Base-by-base conservation (phyloP, 53 echinoderm and acorn worm genomes). In the Paracentrotus lividus region DNA sequence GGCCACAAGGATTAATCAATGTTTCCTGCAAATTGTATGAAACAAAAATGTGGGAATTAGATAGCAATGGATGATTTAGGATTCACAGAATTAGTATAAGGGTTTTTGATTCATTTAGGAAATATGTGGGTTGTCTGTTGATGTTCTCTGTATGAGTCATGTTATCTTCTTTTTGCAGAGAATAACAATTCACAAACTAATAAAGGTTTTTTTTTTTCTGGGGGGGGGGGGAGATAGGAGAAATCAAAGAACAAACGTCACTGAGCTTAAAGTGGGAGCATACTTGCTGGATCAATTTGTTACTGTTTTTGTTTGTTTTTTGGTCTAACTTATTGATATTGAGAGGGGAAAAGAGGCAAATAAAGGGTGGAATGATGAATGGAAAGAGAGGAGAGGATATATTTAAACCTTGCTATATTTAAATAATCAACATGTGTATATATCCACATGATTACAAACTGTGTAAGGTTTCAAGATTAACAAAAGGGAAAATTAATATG, bases 81-180 rank as follows among this genome's bases (percentile, higher is more conserved):
- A 24, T 93, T 90, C 66, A 14, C 23, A 24, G 65, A 90, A 85
- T n/a, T n/a, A 85, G 85, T 5, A 23, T 20, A 51, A 31, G 33
- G 85, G 18, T 14, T 49, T 43, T 43, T 51, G 49, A 55, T 85
- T 53, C 23, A 55, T 18, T 43, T 43, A 55, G 85, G 85, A 55
- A 55, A 85, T 18, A 53, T 85, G 85, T 85, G 55, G 85, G 51
- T 31, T 55, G 55, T 49, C 85, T 51, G 12, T 85, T 53, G 55
- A 85, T 51, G 31, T 85, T 53, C 51, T 53, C n/a, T 51, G 85
- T 85, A 33, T 85, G 55, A 85, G 55, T 53, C 90, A 53, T 32
- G 33, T 61, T 34, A 75, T 18, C 27, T 21, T 29, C 40, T 34
- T 72, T 72, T 72, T 38, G 15, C 72, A 31, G 36, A 72, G 72